phyloP scores from a whole-genome alignment of 2,888 invertebrate genomes.

The Eupithecia pulchellata region DNA sequence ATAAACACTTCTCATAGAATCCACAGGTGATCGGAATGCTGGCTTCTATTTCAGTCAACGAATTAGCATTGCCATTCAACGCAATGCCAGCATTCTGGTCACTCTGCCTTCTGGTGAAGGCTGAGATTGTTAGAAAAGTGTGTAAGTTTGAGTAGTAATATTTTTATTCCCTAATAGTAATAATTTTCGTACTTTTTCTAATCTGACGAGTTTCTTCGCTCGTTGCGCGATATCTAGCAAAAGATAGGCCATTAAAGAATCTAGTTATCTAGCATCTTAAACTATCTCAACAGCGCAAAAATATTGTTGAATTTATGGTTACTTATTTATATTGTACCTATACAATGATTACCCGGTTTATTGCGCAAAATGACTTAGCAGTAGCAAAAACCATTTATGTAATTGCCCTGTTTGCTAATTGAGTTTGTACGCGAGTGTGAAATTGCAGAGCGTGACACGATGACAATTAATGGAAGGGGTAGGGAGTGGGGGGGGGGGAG shows the following conservation, averaged over 20 bases:
- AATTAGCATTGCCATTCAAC: too few species aligned
- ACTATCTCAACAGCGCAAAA: background rate
- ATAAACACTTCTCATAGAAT: background rate
- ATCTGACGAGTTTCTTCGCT: background rate
- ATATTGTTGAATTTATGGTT: background rate
- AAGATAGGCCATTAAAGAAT: background rate
- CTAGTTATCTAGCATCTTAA: background rate
- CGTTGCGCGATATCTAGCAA: background rate
- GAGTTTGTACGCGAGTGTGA: conserved; percentile 13
- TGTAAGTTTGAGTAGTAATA: too few species aligned
- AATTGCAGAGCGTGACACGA: conserved; percentile 24
- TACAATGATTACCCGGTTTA: conserved; percentile 17
- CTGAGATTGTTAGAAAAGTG: background rate
- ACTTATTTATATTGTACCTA: conserved; percentile 23
- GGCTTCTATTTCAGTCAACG: too few species aligned
- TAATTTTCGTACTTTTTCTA: background rate
- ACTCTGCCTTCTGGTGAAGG: background rate
- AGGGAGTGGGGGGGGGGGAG: too few species aligned
- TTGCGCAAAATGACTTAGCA: conserved; percentile 23
- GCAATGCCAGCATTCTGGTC: background rate
- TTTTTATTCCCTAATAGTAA: background rate
- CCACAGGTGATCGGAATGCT: background rate
- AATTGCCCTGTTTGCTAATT: conserved; percentile 26
- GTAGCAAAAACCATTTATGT: conserved; percentile 27
- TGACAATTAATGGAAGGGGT: conserved; percentile 20